Evolutionary conservation across 2,888 invertebrate species (phyloP).

Genomic region (Graphium colonna): DNA sequence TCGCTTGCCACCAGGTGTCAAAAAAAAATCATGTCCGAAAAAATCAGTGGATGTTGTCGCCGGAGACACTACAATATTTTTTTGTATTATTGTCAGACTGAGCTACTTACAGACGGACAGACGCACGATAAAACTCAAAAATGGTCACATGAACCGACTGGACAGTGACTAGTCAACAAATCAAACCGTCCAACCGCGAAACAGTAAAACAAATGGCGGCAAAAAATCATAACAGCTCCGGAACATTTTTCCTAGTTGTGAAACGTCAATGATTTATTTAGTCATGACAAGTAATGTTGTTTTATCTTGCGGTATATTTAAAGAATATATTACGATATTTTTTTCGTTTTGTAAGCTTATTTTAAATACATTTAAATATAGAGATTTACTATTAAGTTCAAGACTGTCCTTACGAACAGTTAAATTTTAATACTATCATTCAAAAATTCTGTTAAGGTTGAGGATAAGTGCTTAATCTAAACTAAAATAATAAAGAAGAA

Average conservation of each 20-base stretch:
- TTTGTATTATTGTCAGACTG: constrained; percentile 10
- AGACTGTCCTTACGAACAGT: too few species aligned
- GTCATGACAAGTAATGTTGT: neutral
- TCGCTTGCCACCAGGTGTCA: too few species aligned
- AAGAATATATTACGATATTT: too few species aligned
- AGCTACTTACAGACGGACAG: constrained; percentile 15
- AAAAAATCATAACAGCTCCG: constrained; percentile 22
- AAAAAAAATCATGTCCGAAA: too few species aligned
- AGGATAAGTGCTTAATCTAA: too few species aligned
- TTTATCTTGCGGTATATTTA: neutral
- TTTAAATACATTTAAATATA: too few species aligned
- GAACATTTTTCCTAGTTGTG: constrained; percentile 3
- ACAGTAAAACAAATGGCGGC: constrained; percentile 20
- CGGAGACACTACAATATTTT: neutral
- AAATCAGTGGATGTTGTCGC: too few species aligned
- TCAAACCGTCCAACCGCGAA: constrained; percentile 27
- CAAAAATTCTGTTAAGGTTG: too few species aligned
- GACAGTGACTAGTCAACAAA: constrained; percentile 29
- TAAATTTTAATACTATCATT: too few species aligned
- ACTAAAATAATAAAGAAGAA: too few species aligned
- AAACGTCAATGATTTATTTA: constrained; percentile 1
- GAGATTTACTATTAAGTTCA: too few species aligned
- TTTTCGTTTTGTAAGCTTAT: too few species aligned
- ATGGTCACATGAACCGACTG: constrained; percentile 18
- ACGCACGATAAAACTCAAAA: constrained; percentile 22